Conservation (phyloP, 2,113 vertebrate species). For the Colaptes auratus region DNA sequence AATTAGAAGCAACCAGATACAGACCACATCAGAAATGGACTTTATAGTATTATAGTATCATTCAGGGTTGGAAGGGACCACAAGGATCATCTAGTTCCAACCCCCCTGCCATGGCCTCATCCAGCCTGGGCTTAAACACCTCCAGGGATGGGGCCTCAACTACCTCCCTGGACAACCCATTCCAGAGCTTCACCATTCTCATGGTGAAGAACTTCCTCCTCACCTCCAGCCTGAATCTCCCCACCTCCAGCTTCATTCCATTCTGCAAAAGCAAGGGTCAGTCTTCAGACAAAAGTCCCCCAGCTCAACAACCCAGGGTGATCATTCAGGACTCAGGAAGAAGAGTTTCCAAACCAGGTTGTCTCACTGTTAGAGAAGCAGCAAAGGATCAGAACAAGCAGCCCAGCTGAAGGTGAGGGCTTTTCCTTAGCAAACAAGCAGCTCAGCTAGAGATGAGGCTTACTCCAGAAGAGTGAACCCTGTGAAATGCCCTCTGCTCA, state of each 20-base stretch:
- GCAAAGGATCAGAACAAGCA: background rate
- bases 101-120: too few relatives aligned
- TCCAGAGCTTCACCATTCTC: too few relatives aligned
- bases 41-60: too few relatives aligned
- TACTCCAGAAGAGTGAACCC: accelerated
- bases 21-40: background rate
- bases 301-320: accelerated
- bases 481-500: background rate
- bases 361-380: accelerated
- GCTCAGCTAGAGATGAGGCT: background rate
- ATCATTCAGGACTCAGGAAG: background rate
- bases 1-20: background rate
- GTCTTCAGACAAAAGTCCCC: accelerated
- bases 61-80: too few relatives aligned
- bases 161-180: too few relatives aligned
- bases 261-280: background rate
- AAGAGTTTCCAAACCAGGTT: background rate
- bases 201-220: too few relatives aligned
- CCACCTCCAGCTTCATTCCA: too few relatives aligned
- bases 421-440: background rate
- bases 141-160: too few relatives aligned
- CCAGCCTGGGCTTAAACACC: too few relatives aligned
- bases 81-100: too few relatives aligned
- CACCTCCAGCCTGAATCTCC: too few relatives aligned
- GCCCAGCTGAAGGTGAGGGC: background rate